Conservation (phyloP, 2,113 vertebrate genomes). For the Dicaeum eximium region DNA sequence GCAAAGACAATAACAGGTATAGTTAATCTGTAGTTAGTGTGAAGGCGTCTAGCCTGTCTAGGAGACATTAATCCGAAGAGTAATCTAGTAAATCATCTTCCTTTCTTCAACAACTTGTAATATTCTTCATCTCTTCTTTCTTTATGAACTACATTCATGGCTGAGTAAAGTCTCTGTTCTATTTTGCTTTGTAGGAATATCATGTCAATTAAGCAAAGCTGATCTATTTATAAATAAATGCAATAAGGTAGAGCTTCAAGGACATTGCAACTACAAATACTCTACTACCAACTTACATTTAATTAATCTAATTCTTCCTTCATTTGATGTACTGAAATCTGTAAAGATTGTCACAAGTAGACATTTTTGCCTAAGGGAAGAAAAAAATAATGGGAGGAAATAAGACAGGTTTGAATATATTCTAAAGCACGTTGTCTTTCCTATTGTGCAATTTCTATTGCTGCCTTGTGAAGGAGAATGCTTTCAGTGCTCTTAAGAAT, state of each 20-base stretch:
- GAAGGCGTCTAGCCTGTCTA: neutral
- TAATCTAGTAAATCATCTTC: neutral
- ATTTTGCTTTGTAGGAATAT: neutral
- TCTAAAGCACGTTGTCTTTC: neutral
- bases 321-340: neutral
- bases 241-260: neutral
- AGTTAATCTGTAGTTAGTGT: neutral
- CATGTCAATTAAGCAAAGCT: neutral
- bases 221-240: neutral
- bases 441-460: neutral
- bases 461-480: neutral
- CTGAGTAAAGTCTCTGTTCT: neutral
- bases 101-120: neutral
- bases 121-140: neutral
- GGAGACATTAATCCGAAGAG: neutral
- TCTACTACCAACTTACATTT: neutral
- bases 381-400: neutral
- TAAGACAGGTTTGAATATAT: neutral
- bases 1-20: neutral
- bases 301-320: neutral
- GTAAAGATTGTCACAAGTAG: neutral
- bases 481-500: neutral
- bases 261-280: neutral
- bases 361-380: neutral
- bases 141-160: neutral